phyloP scores from a whole-genome alignment of 2,888 invertebrate species.

The Diarsia rubi region DNA sequence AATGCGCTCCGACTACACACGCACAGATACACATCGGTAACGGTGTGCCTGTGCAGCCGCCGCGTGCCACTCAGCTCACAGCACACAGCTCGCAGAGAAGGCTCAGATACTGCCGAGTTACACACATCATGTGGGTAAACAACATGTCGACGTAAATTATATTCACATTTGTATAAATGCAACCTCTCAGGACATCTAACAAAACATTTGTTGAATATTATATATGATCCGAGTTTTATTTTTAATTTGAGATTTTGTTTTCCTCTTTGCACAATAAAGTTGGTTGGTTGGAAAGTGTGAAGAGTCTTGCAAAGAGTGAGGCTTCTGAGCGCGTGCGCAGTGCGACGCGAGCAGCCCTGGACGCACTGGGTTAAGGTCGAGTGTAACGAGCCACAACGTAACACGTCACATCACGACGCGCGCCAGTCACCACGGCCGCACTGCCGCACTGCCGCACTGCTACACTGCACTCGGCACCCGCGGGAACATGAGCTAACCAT shows the following conservation, averaged over 20 bases:
- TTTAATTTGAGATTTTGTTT: not conserved
- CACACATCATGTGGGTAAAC: no score
- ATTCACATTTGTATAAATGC: not conserved
- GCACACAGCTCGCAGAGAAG: slow-evolving; percentile 21
- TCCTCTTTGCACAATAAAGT: not conserved
- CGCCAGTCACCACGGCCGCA: not conserved
- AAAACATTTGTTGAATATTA: not conserved
- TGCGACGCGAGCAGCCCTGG: slow-evolving; percentile 14
- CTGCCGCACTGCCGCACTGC: not conserved
- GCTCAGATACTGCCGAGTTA: not conserved
- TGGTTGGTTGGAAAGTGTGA: not conserved
- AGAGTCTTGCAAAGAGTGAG: not conserved
- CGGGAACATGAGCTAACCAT: not conserved
- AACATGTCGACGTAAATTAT: not conserved
- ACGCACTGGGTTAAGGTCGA: slow-evolving; percentile 52
- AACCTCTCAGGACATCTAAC: not conserved
- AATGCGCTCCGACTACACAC: slow-evolving; percentile 66
- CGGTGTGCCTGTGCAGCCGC: slow-evolving; percentile 40
- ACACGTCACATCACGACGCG: slow-evolving; percentile 2
- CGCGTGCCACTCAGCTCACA: not conserved
- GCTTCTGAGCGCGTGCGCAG: slow-evolving; percentile 5
- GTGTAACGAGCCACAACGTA: slow-evolving; percentile 10
- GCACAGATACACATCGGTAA: slow-evolving; percentile 52
- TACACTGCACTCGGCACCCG: not conserved
- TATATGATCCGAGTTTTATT: no score